Percentiles rank a stretch among this genome's conserved stretches.
Conservation (phyloP, 35 echinoderm and acorn worm species). For the Hemicentrotus pulcherrimus region DNA sequence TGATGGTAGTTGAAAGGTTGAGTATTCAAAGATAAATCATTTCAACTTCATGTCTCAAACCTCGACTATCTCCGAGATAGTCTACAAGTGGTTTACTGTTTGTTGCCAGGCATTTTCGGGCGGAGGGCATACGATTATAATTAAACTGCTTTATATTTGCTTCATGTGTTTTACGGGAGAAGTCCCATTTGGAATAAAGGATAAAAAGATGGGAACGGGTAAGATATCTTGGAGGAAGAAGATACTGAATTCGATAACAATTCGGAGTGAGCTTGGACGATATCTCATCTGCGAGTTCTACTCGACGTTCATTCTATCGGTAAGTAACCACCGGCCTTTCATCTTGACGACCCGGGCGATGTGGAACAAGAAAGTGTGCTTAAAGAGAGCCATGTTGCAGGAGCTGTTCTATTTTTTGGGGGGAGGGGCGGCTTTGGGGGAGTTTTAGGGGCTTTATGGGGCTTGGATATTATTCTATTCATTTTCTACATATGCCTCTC, state of each 20-base stretch:
- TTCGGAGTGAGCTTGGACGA: background rate
- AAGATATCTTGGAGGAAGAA: background rate
- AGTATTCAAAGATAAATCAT: background rate
- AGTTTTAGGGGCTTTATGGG: no score
- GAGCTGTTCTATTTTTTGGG: background rate
- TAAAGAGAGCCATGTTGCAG: background rate
- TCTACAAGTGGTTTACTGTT: background rate
- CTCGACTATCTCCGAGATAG: background rate
- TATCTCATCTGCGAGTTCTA: background rate
- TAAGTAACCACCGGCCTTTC: background rate
- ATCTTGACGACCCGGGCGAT: background rate
- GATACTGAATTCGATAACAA: background rate
- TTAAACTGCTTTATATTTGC: background rate
- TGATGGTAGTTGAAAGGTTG: background rate
- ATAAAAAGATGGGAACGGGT: background rate
- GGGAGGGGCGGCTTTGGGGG: no score
- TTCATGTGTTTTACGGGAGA: background rate
- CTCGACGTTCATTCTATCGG: background rate
- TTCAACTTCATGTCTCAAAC: background rate
- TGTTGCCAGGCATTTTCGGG: background rate
- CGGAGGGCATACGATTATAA: background rate
- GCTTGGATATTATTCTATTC: background rate
- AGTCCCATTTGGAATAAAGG: background rate
- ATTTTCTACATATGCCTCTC: background rate
- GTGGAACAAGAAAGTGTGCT: background rate